Base-by-base conservation (phyloP, 2,113 vertebrate genomes). In the Myotis yumanensis region DNA sequence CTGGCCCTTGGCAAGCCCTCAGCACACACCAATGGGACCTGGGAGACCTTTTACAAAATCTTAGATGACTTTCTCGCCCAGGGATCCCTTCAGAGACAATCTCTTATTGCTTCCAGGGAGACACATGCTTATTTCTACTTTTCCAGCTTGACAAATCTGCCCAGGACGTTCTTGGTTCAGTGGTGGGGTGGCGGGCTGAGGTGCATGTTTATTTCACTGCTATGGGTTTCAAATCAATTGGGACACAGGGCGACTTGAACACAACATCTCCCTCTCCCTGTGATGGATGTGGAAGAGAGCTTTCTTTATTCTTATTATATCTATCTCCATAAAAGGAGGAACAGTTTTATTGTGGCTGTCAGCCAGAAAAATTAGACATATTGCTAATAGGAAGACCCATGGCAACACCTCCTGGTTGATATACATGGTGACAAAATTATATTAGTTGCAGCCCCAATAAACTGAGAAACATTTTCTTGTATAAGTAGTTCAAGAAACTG, bases 321-420 rank as follows among this genome's bases (percentile, higher is more conserved):
- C 88, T 96, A 54, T 86, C 90, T 91, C 85, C 68, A 89, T 90
- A 95, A 96, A 96, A 96, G 96, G 72, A 90, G 90, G 93, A 97
- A 76, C 71, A 91, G 22, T 96, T 96, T 96, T 93, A 87, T 52
- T 97, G 92, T 86, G 93, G 88, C 94, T 94, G 91, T 80, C 95
- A 95, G 96, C 80, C 96, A 97, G 95, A 96, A 96, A 97, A 97
- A 97, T 93, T 82, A 94, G 48, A 79, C 73, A 32, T 91, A 96
- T 96, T 91, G 82, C 94, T 97, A 97, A 98, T 66, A 51, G 91
- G 93, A 91, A 93, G 95, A 86, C 16, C 76, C 95, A 92, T 43
- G 86, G 89, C 91, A 97, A 97, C 94, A 96, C 76, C 82, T 97
- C 64, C 91, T 71, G 32, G 20, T 62, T 83, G 66, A 96, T 3